Evolutionary conservation across 2,113 vertebrate genomes (phyloP).

Genomic region (Gambusia affinis): DNA sequence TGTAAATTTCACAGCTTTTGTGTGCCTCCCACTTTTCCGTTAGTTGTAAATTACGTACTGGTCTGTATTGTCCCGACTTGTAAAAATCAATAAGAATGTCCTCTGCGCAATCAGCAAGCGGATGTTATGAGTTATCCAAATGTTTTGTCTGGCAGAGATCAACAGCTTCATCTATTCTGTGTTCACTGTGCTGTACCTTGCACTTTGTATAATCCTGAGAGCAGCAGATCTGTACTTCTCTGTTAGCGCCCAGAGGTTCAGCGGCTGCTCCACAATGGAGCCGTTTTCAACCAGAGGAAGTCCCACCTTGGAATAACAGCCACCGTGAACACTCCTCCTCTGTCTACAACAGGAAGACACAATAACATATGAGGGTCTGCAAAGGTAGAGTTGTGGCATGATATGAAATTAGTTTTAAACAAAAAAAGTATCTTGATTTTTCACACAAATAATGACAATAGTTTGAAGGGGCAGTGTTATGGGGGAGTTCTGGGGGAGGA

Average conservation of each 20-base stretch:
- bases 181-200: conserved; percentile 78
- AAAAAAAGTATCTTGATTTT: too few relatives aligned
- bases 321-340: conserved; percentile 64
- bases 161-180: not conserved
- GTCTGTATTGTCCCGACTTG: too few relatives aligned
- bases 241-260: conserved; percentile 84
- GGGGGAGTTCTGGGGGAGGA: too few relatives aligned
- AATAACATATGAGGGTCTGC: not conserved
- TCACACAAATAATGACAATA: too few relatives aligned
- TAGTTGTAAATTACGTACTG: too few relatives aligned
- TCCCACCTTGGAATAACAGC: conserved; percentile 83
- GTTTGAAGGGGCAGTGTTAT: too few relatives aligned
- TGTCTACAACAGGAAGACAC: conserved; percentile 29
- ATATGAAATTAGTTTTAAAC: not conserved
- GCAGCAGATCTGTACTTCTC: conserved; percentile 81
- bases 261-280: conserved; percentile 88
- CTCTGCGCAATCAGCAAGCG: too few relatives aligned
- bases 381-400: not conserved
- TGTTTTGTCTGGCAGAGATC: not conserved
- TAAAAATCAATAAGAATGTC: not conserved
- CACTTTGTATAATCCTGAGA: conserved; percentile 77
- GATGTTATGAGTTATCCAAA: not conserved
- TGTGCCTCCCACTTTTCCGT: too few relatives aligned
- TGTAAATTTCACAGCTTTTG: too few relatives aligned
- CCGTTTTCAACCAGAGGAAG: conserved; percentile 91